These are phyloP conservation scores for Colostygia pectinataria DNA, from an alignment of 2,888 invertebrate species.

Conservation along the genomic window DNA sequence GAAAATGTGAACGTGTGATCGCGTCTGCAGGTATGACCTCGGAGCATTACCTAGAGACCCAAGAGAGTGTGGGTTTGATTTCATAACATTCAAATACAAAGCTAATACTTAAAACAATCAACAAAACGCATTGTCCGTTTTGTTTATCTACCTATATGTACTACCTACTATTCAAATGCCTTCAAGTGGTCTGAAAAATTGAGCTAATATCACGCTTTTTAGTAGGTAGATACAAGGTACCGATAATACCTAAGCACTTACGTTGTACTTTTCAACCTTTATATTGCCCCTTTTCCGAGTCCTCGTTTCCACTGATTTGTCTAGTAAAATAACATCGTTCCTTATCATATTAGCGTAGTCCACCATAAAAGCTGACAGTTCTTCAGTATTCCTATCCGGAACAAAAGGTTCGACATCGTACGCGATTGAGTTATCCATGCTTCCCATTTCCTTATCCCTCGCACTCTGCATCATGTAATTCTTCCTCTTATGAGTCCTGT, in stretches of 20 bases:
- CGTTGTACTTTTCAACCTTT: constrained; percentile 52
- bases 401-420: constrained; percentile 50
- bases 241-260: constrained; percentile 17
- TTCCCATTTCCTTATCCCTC: constrained; percentile 51
- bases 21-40: too few species aligned
- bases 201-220: too few species aligned
- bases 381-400: constrained; percentile 51
- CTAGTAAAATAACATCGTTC: constrained; percentile 67
- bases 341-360: constrained; percentile 74
- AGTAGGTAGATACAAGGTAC: too few species aligned
- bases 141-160: too few species aligned
- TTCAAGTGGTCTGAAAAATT: too few species aligned
- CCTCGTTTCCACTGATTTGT: constrained; percentile 71
- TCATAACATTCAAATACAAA: too few species aligned
- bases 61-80: too few species aligned
- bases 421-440: constrained; percentile 43
- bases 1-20: neutral
- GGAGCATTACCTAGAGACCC: too few species aligned
- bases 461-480: constrained; percentile 60
- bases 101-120: too few species aligned
- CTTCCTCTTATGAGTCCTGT: constrained; percentile 58
- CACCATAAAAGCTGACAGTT: constrained; percentile 62
- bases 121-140: too few species aligned
- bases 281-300: constrained; percentile 69
- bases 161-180: too few species aligned